A percentile compares a stretch with the other conserved stretches of the same genome.
These are phyloP conservation scores for Ciconia boyciana DNA, from an alignment of 2,113 vertebrate species.

Conservation along the genomic window DNA sequence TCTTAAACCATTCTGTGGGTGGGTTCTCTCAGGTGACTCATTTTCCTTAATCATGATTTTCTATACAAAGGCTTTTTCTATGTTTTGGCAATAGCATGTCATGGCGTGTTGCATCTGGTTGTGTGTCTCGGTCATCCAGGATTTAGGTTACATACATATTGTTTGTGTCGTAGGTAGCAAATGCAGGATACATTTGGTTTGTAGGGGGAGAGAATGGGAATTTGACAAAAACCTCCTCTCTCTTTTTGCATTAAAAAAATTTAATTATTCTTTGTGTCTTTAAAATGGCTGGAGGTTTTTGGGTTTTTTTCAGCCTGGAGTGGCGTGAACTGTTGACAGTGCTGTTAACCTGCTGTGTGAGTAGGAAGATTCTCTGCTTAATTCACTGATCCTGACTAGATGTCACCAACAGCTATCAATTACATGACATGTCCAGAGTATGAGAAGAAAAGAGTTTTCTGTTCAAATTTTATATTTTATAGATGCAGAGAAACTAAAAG, in stretches of 20 bases:
- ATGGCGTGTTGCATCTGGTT: background rate
- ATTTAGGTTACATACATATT: accelerated
- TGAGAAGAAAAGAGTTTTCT: background rate
- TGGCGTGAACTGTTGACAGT: background rate
- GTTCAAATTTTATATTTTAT: background rate
- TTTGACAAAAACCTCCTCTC: background rate
- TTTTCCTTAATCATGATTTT: background rate
- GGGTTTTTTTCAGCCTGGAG: background rate
- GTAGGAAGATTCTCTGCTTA: background rate
- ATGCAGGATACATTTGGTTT: background rate
- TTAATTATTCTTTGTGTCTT: background rate
- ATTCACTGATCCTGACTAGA: background rate
- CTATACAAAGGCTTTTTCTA: background rate
- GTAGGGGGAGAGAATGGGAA: background rate
- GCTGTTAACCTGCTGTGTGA: background rate
- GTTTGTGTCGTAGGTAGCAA: background rate
- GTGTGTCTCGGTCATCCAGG: background rate
- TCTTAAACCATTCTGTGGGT: background rate
- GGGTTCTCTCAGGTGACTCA: background rate
- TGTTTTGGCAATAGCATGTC: background rate
- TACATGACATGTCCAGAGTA: background rate
- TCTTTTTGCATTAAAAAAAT: background rate
- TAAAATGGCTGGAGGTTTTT: background rate
- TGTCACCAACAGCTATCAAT: background rate
- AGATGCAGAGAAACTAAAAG: background rate